phyloP scores from a whole-genome alignment of 2,888 invertebrate species.

The Hydrotaea cyrtoneurina region DNA sequence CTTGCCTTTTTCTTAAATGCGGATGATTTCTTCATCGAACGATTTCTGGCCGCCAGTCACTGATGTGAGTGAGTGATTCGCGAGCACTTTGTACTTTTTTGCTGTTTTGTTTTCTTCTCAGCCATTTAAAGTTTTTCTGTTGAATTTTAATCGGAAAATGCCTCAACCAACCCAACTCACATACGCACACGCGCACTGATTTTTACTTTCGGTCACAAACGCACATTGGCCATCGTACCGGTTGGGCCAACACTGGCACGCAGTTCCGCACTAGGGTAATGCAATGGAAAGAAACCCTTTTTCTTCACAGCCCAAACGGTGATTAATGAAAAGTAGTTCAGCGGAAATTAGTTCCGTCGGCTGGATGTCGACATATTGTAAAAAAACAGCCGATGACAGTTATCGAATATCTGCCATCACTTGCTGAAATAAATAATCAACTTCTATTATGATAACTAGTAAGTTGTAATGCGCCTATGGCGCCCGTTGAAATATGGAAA shows the following conservation, averaged over 20 bases:
- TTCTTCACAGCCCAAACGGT: too few species aligned
- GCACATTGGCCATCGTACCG: not conserved
- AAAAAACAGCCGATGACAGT: too few species aligned
- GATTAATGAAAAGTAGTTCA: too few species aligned
- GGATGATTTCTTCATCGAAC: slow-evolving; percentile 67
- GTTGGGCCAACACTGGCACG: not conserved
- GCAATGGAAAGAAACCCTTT: too few species aligned
- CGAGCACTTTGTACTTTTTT: slow-evolving; percentile 46
- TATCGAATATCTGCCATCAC: too few species aligned
- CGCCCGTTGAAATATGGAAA: too few species aligned
- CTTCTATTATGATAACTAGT: too few species aligned
- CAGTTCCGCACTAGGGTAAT: too few species aligned
- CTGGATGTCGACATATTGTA: too few species aligned
- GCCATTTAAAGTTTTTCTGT: slow-evolving; percentile 15
- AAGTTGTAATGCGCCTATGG: too few species aligned
- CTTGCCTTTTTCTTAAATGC: slow-evolving; percentile 50
- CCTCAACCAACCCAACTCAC: not conserved
- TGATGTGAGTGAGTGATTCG: slow-evolving; percentile 48
- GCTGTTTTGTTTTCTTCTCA: slow-evolving; percentile 6
- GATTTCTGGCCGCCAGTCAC: slow-evolving; percentile 31
- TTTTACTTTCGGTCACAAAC: slow-evolving; percentile 11
- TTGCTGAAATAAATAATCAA: too few species aligned
- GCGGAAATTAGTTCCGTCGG: too few species aligned
- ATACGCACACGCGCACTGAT: slow-evolving; percentile 37
- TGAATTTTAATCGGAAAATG: slow-evolving; percentile 13